Base-by-base conservation (phyloP, 2,113 vertebrate species). In the Paralichthys olivaceus region DNA sequence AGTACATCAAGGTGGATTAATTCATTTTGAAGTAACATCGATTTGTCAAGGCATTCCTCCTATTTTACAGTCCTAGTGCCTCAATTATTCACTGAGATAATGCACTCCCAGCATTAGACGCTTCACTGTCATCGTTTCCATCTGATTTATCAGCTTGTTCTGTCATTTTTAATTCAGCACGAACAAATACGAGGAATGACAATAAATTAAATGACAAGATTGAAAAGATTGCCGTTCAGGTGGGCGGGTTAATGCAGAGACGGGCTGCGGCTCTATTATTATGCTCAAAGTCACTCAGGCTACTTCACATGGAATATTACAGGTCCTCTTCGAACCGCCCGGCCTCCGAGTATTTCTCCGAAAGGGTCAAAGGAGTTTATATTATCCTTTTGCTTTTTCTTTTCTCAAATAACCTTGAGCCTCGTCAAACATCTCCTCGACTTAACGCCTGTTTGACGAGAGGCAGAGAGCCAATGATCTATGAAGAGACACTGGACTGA, bases 291-390 rank as follows among this genome's bases (percentile, higher is more conserved):
- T 60, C 53, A 75, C 57, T 79, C 51, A 61, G 43, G 12, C 40
- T 56, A 54, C 62, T 73, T 76, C 56, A 53, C 45, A 77, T 68
- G 17, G 68, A 80, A 74, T 83, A 77, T 72, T 60, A 78, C 54
- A 80, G 11, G 54, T 34, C 29, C 8, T 75, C 53, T 80, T 78
- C 62, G 70, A 83, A 74, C 58, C 7, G 19, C 25, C 65, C 49
- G 63, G 20, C 60, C 28, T 34, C 49, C 65, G 51, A 49, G 58
- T 45, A 59, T 71, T 73, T 85, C 47, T 54, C 49, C 14, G 15
- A 3, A 9, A 72, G 34, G 67, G 72, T 86, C 70, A 74, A 70
- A 80, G 40, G 55, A 69, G 65, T 80, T 81, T 55, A 75, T n/a
- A 5, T 51, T 51, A 12, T 80, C 49, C 43, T 65, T 54, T 6